phyloP scores from a whole-genome alignment of 2,797 vertebrate species.

The Coluber constrictor region DNA sequence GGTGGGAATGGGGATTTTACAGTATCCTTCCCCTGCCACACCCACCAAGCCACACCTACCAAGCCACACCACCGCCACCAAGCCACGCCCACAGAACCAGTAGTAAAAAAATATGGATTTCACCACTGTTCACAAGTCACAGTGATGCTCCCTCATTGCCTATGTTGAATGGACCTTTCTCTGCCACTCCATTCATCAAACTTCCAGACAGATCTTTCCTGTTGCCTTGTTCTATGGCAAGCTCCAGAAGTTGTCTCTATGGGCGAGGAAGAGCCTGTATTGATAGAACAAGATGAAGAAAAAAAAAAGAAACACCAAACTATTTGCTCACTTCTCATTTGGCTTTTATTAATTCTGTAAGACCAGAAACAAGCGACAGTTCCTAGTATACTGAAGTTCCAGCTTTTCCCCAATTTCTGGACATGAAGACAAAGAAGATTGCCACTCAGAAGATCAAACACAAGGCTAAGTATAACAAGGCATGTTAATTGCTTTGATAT shows the following conservation, averaged over 20 bases:
- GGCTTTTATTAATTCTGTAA: background rate
- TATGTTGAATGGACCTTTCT: background rate
- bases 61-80: no score
- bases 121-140: background rate
- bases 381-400: background rate
- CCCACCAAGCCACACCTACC: no score
- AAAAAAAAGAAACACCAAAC: background rate
- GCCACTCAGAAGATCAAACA: background rate
- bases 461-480: background rate
- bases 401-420: background rate
- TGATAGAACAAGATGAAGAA: background rate
- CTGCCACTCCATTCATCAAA: background rate
- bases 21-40: no score
- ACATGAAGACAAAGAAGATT: background rate
- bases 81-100: no score
- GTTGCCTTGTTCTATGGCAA: background rate
- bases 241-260: background rate
- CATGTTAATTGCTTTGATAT: background rate
- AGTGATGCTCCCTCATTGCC: background rate
- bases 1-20: no score
- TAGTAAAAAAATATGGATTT: no score
- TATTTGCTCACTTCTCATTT: background rate
- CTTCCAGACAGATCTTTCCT: background rate
- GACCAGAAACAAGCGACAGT: background rate
- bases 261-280: background rate